Evolutionary conservation across 2,113 vertebrate genomes (phyloP).

Genomic region (Artemisiospiza belli): DNA sequence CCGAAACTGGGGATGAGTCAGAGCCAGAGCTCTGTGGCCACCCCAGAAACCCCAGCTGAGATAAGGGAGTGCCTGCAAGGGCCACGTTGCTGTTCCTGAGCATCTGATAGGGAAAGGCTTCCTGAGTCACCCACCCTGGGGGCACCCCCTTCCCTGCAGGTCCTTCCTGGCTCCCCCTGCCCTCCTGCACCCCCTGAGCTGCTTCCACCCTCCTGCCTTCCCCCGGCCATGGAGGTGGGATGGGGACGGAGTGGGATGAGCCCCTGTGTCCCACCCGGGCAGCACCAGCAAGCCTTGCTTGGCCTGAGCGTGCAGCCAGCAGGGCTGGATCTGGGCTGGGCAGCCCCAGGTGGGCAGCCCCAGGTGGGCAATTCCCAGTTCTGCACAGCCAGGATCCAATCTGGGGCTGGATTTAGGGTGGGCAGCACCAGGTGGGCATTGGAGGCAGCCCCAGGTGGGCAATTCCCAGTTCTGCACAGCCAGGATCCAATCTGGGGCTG

Average conservation of each 20-base stretch:
- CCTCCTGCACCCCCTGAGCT: not conserved
- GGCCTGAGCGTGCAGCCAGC: not conserved
- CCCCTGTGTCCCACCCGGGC: not conserved
- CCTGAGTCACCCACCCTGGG: not conserved
- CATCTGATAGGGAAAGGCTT: not conserved
- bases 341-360: too few species aligned
- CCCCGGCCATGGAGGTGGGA: not conserved
- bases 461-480: too few species aligned
- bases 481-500: not conserved
- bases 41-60: not conserved
- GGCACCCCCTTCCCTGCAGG: not conserved
- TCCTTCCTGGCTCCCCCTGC: not conserved
- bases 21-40: not conserved
- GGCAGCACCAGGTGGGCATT: not conserved
- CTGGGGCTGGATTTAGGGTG: not conserved
- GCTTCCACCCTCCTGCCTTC: not conserved
- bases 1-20: not conserved
- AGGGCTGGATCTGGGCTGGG: not conserved
- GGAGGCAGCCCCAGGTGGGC: too few species aligned
- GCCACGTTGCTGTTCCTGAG: rapidly evolving
- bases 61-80: not conserved
- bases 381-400: too few species aligned
- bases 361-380: not conserved
- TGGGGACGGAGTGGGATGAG: too few species aligned
- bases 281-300: not conserved